Conservation (phyloP, 2,888 invertebrate genomes). For the Pseudococcus viburni region DNA sequence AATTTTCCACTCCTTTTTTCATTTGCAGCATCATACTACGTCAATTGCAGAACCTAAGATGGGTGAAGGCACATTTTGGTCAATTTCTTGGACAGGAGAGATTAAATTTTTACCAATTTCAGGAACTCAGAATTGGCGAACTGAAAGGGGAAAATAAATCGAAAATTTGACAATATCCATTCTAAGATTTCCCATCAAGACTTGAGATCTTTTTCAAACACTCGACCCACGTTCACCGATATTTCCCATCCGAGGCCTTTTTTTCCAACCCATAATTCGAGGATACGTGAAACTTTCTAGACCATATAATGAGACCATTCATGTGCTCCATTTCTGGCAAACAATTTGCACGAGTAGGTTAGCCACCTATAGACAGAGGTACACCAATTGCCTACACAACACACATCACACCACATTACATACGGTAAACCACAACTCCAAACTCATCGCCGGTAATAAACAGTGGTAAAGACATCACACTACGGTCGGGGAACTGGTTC, state of each 20-base stretch:
- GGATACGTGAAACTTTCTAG: constrained; percentile 11
- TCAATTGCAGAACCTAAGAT: too few relatives aligned
- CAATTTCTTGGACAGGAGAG: too few relatives aligned
- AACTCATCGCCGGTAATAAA: constrained; percentile 50
- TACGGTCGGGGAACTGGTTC: constrained; percentile 12
- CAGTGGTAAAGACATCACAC: constrained; percentile 26
- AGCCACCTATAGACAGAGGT: neutral
- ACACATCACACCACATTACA: neutral
- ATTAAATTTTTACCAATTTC: too few relatives aligned
- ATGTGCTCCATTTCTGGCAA: constrained; percentile 30
- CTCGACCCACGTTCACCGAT: too few relatives aligned
- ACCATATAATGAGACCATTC: constrained; percentile 45
- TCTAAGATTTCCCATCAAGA: too few relatives aligned
- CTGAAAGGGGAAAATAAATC: too few relatives aligned
- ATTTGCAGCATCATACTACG: too few relatives aligned
- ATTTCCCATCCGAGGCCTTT: neutral
- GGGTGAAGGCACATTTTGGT: too few relatives aligned
- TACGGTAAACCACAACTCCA: constrained; percentile 25
- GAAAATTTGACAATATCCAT: too few relatives aligned
- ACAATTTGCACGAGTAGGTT: neutral
- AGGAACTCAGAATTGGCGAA: too few relatives aligned
- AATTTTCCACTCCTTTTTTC: too few relatives aligned
- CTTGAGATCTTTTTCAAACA: neutral
- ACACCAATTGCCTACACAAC: neutral
- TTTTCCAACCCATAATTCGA: neutral